Evolutionary conservation across 2,888 invertebrate species (phyloP).

Genomic region (Chydorus sphaericus): DNA sequence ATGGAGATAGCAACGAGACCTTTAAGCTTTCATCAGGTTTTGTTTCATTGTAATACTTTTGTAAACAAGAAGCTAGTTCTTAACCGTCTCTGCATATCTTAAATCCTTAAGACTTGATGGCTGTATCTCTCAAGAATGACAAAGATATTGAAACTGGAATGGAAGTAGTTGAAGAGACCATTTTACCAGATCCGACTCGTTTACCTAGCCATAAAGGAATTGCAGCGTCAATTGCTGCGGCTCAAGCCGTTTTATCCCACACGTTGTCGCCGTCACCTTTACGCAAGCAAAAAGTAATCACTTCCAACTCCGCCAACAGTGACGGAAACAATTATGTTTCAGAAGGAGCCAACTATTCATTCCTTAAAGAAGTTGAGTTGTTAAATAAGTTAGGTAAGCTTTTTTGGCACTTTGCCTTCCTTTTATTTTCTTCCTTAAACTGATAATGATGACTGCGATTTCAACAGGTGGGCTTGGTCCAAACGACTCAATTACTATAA

Average conservation of each 20-base stretch:
- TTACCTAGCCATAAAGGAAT: neutral
- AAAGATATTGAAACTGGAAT: constrained; percentile 11
- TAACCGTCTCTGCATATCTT: no score
- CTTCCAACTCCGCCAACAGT: neutral
- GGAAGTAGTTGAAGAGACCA: constrained; percentile 9
- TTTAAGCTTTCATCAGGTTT: neutral
- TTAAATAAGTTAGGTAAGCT: neutral
- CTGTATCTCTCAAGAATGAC: neutral
- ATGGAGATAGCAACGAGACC: neutral
- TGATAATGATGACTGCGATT: neutral
- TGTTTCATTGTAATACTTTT: neutral
- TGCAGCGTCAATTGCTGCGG: neutral
- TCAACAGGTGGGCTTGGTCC: neutral
- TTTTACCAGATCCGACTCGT: neutral
- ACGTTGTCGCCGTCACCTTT: neutral
- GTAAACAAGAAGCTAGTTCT: neutral
- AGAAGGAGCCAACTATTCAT: neutral
- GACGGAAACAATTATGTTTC: neutral
- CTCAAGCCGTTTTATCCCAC: neutral
- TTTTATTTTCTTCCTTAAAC: neutral
- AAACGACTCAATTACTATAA: neutral
- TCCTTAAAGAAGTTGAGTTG: neutral
- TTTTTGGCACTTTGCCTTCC: neutral
- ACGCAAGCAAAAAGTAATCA: neutral
- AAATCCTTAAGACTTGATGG: no score